These are phyloP conservation scores for Himalopsyche kuldschensis DNA, from an alignment of 2,888 invertebrate species.

Conservation along the genomic window DNA sequence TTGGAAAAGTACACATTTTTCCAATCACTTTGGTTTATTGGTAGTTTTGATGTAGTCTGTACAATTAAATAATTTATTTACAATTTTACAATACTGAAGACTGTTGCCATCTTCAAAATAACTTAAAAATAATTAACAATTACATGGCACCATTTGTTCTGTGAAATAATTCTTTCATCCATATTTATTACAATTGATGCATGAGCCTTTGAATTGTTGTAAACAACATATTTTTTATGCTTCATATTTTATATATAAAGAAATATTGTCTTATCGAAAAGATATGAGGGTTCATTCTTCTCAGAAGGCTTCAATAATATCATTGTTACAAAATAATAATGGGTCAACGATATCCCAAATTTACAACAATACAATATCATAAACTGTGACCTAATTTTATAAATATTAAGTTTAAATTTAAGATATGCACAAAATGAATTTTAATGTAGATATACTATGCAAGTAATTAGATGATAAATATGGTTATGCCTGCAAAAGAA, in stretches of 20 bases:
- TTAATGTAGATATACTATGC: no score
- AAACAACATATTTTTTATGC: not conserved
- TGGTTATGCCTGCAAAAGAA: no score
- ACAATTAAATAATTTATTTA: slow-evolving; percentile 9
- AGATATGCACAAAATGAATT: no score
- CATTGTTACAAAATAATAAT: not conserved
- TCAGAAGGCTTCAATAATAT: not conserved
- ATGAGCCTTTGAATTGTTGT: not conserved
- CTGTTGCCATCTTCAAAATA: not conserved
- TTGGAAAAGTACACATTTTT: not conserved
- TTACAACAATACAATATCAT: not conserved
- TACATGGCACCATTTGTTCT: slow-evolving; percentile 9
- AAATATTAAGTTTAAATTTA: not conserved
- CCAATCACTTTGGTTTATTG: slow-evolving; percentile 13
- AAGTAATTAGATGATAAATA: no score
- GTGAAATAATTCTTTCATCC: not conserved
- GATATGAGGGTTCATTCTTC: no score
- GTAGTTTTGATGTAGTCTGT: slow-evolving; percentile 9
- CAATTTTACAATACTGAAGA: not conserved
- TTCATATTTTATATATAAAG: not conserved
- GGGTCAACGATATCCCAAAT: not conserved
- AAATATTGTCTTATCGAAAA: not conserved
- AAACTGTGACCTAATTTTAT: not conserved
- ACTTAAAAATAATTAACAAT: not conserved
- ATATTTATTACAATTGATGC: not conserved